A percentile compares a stretch with the other conserved stretches of the same genome.
phyloP scores from a whole-genome alignment of 2,113 vertebrate genomes.

The Larimichthys polyactis region DNA sequence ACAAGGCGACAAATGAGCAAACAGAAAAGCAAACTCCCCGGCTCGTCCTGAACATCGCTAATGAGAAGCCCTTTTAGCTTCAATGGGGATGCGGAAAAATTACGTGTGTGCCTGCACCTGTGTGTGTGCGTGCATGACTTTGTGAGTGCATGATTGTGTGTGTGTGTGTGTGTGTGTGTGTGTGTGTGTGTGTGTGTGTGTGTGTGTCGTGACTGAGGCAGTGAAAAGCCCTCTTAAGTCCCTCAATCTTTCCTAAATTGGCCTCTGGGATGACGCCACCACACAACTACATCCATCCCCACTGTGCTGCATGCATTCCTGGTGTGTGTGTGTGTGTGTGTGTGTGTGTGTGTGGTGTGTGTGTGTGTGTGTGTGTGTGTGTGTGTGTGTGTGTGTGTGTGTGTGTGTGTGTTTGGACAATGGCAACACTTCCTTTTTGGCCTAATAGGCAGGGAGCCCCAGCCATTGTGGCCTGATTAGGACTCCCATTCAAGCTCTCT shows the following conservation, averaged over 20 bases:
- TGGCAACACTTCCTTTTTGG: conserved; percentile 91
- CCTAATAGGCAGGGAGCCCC: conserved; percentile 89
- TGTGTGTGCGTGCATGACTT: conserved; percentile 13
- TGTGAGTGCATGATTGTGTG: background rate
- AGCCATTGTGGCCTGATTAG: conserved; percentile 94
- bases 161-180: too few species aligned
- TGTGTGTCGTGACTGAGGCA: conserved; percentile 55
- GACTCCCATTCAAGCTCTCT: conserved; percentile 90
- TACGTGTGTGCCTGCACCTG: conserved; percentile 35
- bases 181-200: too few species aligned
- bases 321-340: conserved; percentile 18
- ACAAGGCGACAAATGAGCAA: conserved; percentile 77
- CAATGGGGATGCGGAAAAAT: conserved; percentile 18
- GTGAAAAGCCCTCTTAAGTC: conserved; percentile 71
- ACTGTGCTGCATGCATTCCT: conserved; percentile 67
- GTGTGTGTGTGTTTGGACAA: conserved; percentile 79
- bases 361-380: conserved; percentile 13
- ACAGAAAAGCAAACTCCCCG: conserved; percentile 56
- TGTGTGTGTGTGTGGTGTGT: too few species aligned
- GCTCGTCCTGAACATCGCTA: conserved; percentile 56
- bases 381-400: conserved; percentile 28
- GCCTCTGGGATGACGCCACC: conserved; percentile 70
- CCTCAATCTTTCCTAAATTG: conserved; percentile 70
- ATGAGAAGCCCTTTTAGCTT: conserved; percentile 68
- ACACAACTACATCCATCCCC: conserved; percentile 63